These are phyloP conservation scores for Chaetops frenatus DNA, from an alignment of 2,113 vertebrate genomes.

Conservation along the genomic window DNA sequence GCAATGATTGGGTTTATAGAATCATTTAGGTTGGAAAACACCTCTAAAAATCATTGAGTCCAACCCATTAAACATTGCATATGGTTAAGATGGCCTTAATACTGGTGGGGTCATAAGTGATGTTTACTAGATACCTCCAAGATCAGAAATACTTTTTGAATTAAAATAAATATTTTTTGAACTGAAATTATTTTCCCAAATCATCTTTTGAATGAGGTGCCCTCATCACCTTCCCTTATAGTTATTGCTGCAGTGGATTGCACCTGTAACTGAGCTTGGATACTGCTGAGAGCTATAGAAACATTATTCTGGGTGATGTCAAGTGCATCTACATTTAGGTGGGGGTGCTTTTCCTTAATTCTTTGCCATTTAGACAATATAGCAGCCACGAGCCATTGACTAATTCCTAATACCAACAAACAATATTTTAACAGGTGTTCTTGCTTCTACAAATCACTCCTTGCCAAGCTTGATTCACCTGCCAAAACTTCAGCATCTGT, in stretches of 20 bases:
- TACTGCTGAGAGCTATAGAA: neutral
- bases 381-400: neutral
- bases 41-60: neutral
- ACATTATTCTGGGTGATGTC: neutral
- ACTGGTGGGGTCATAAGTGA: neutral
- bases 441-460: neutral
- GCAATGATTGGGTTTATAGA: neutral
- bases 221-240: neutral
- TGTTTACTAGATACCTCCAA: neutral
- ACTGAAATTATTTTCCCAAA: neutral
- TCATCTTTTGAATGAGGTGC: neutral
- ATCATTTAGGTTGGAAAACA: neutral
- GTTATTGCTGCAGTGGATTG: neutral
- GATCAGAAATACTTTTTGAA: neutral
- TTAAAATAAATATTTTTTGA: neutral
- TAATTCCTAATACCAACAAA: neutral
- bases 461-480: neutral
- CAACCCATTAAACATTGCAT: neutral
- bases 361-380: neutral
- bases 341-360: neutral
- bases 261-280: neutral
- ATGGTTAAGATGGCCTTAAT: neutral
- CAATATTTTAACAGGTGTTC: neutral
- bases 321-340: neutral
- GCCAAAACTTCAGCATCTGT: accelerated